Base-by-base conservation (phyloP, 1,140 invertebrate species). In the Papilio helenus region DNA sequence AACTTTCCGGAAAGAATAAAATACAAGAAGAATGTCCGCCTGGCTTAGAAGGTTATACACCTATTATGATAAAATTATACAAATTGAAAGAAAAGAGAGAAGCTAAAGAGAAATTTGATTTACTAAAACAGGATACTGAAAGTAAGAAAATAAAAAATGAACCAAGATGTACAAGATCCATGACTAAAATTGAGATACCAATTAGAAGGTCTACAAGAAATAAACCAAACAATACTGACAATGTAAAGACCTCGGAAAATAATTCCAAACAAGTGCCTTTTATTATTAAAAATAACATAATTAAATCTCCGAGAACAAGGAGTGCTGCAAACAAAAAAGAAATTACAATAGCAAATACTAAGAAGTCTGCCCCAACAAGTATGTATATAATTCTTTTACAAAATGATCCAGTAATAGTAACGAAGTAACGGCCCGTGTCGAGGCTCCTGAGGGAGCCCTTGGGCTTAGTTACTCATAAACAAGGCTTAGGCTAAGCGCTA, bases 41-140 rank as follows among this genome's bases (percentile, higher is more conserved):
- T 71, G 87, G 88, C 10, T 79, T 92, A 61, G 89, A 94, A 84
- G 95, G 95, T 12, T 96, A 95, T 80, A 96, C 95, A 12, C 92
- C 95, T 68, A 95, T 95, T 9, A 96, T 96, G 95, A 90, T 95
- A 51, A 92, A 85, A 83, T 85, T 95, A 9, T 87, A 93, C 51
- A 94, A 89, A 84, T 83, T 92, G 73, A 95, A 91, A 90, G 87
- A 95, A 84, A 91, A 93, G 83, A 84, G 90, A 79, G 89, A 93
- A 83, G 81, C 86, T 77, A 92, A 90, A 61, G 93, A 95, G 76
- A 90, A 87, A 83, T 42, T 88, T 18, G 89, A 94, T 68, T 82
- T 85, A 18, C 83, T 89, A n/a, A 92, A 90, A 82, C 85, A 89
- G 73, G 83, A 87, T 79, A 79, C 77, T 79, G 79, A 82, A 20